These are phyloP conservation scores for Monodelphis domestica DNA, from an alignment of 2,797 vertebrate genomes.

Conservation along the genomic window DNA sequence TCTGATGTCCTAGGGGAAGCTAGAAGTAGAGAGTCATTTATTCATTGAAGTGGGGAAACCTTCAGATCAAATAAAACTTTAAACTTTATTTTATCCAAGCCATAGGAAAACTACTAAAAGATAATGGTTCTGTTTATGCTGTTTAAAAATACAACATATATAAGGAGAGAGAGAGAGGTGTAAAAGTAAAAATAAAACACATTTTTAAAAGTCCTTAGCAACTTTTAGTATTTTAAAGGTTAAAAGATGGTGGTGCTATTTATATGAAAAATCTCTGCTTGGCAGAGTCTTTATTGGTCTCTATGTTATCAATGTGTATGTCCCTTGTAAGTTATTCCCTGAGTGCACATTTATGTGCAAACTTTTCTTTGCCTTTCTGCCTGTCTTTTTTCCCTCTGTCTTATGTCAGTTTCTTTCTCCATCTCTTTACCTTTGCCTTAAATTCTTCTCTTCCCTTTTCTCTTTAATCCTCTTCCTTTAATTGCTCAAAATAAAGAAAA, in stretches of 20 bases:
- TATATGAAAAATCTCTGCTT: background rate
- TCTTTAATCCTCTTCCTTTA: background rate
- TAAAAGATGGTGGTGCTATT: background rate
- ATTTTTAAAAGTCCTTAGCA: background rate
- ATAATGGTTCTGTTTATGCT: background rate
- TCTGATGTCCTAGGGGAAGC: background rate
- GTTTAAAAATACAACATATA: background rate
- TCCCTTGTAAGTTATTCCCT: background rate
- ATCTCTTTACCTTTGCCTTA: background rate
- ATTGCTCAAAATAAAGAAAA: conserved; percentile 12
- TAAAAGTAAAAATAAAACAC: background rate
- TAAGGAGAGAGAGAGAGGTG: too few relatives aligned
- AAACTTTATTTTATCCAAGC: conserved; percentile 14
- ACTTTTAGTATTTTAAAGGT: background rate
- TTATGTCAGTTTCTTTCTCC: background rate
- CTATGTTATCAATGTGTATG: background rate
- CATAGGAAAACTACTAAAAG: background rate
- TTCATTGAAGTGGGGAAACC: conserved; percentile 1
- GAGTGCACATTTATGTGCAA: too few relatives aligned
- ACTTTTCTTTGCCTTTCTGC: background rate
- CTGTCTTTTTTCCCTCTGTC: background rate
- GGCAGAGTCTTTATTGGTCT: background rate
- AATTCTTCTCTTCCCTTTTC: too few relatives aligned
- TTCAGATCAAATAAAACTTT: background rate
- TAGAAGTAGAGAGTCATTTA: conserved; percentile 8